A percentile compares a stretch with the other conserved stretches of the same genome.
Evolutionary conservation across 2,888 invertebrate species (phyloP).

Genomic region (Autographa pulchrina): DNA sequence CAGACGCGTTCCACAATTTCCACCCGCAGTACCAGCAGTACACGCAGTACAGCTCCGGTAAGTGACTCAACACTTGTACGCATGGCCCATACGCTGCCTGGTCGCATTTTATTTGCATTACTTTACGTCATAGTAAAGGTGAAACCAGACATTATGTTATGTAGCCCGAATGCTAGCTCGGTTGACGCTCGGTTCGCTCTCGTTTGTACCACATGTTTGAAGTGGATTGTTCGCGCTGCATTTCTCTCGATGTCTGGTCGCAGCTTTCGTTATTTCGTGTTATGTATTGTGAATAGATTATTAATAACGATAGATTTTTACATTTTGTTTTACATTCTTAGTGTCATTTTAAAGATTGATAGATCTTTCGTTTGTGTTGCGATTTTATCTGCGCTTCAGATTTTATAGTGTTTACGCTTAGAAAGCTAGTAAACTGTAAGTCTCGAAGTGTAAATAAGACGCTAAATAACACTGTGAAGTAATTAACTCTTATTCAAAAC

Average conservation of each 20-base stretch:
- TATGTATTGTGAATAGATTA: conserved; percentile 8
- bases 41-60: conserved; percentile 98
- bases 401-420: background rate
- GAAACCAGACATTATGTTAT: background rate
- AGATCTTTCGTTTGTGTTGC: background rate
- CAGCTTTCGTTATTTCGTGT: conserved; percentile 2
- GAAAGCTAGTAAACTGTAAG: background rate
- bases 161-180: background rate
- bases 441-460: conserved; percentile 1
- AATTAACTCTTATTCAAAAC: background rate
- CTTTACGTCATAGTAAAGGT: conserved; percentile 20
- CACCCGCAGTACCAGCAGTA: conserved; percentile 99
- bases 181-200: background rate
- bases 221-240: background rate
- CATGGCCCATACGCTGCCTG: conserved; percentile 68
- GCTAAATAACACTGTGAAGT: background rate
- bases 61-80: conserved; percentile 73
- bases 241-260: background rate
- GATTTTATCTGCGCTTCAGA: conserved; percentile 3
- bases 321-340: background rate
- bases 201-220: background rate
- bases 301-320: background rate
- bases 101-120: conserved; percentile 76
- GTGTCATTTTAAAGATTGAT: background rate
- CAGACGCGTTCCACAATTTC: conserved; percentile 99